phyloP scores from a whole-genome alignment of 92 coral and sea anemone species.

The Paragorgia papillata region DNA sequence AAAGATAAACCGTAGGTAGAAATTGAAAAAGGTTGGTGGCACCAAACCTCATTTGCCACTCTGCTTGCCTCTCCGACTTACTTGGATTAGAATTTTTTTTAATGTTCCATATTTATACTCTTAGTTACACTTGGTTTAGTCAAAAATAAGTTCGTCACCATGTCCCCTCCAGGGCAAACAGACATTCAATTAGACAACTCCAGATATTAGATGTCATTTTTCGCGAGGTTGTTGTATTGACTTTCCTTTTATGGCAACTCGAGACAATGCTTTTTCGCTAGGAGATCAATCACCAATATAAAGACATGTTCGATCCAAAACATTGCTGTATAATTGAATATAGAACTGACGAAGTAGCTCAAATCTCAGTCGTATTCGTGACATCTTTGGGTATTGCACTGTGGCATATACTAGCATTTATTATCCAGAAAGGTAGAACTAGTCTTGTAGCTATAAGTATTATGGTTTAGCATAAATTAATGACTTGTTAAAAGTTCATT shows the following conservation, averaged over 20 bases:
- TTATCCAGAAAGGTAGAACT: conserved; percentile 18
- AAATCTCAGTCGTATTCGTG: background rate
- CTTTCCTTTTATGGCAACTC: conserved; percentile 39
- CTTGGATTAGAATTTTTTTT: too few relatives aligned
- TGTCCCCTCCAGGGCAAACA: conserved; percentile 25
- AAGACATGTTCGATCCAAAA: conserved; percentile 11
- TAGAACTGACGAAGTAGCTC: background rate
- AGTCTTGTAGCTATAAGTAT: background rate
- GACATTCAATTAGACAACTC: conserved; percentile 33
- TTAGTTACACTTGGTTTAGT: too few relatives aligned
- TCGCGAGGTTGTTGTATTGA: conserved; percentile 18
- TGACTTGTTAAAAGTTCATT: conserved; percentile 11
- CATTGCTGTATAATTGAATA: conserved; percentile 25
- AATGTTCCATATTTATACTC: too few relatives aligned
- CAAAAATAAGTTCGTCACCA: background rate
- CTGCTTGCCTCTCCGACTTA: too few relatives aligned
- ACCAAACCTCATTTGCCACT: too few relatives aligned
- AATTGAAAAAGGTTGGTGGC: too few relatives aligned
- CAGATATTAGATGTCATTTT: conserved; percentile 50
- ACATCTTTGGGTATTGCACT: background rate
- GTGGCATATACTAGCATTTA: too few relatives aligned
- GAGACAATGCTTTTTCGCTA: conserved; percentile 39
- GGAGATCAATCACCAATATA: conserved; percentile 42
- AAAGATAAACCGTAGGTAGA: background rate
- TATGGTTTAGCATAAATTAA: conserved; percentile 33